Evolutionary conservation across 1,140 invertebrate species (phyloP).

Genomic region (Zaprionus inermis): DNA sequence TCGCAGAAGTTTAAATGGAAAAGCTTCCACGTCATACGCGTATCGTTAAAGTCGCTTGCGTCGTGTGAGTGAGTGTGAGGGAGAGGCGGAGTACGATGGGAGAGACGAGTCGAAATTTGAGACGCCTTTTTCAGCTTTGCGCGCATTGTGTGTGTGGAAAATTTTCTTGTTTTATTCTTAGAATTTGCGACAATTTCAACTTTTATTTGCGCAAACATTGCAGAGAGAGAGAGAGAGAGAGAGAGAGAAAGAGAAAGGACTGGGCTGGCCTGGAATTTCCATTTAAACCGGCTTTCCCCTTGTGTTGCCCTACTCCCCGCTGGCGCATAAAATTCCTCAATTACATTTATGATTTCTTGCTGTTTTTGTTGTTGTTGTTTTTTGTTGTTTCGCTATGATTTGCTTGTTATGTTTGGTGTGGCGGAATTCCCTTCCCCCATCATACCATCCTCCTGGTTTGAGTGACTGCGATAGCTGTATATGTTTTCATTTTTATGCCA

Average conservation of each 20-base stretch:
- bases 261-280: conserved; percentile 21
- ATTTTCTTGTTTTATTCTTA: conserved; percentile 69
- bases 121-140: conserved; percentile 52
- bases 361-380: conserved; percentile 37
- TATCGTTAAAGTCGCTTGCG: conserved; percentile 34
- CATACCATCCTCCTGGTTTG: neutral
- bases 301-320: neutral
- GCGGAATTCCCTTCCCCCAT: neutral
- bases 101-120: conserved; percentile 5
- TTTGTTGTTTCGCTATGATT: conserved; percentile 59
- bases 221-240: neutral
- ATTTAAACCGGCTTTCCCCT: conserved; percentile 16
- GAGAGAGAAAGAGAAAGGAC: neutral
- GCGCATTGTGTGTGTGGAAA: conserved; percentile 56
- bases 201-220: conserved; percentile 66
- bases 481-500: conserved; percentile 73
- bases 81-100: neutral
- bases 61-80: neutral
- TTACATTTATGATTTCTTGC: conserved; percentile 82
- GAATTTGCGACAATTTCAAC: conserved; percentile 80
- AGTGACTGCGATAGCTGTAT: conserved; percentile 35
- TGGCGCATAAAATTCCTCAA: conserved; percentile 73
- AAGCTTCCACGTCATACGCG: conserved; percentile 71
- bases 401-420: conserved; percentile 33
- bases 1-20: conserved; percentile 72